Evolutionary conservation across 2,797 vertebrate species (phyloP), one percentile per base, ranked within the genome.

Genomic region (Mionectes olivaceus): DNA sequence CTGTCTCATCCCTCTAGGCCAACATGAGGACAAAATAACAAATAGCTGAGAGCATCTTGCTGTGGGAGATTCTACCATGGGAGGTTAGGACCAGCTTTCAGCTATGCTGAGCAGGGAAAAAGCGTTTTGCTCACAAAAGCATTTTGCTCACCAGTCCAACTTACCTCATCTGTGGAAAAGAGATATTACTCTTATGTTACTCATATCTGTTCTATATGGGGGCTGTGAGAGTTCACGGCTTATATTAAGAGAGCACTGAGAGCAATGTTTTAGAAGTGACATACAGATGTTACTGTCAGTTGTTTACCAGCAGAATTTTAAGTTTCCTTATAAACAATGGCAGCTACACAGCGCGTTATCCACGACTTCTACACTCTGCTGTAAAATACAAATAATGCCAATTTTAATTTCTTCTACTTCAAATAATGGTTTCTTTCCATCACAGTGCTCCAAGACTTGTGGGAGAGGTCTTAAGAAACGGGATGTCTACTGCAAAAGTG

Each of bases 391-490:
- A 80, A 74, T 35, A 33, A 82, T 37, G 41, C 23, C 49, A 80
- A 1, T 77, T 80, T 95, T 74, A 32, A 60, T 76, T 95, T 79
- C 50, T 55, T 79, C 33, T 8, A 7, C 37, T 67, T 89, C 39
- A 75, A 43, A 50, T 50, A 53, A 71, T 1, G 73, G 19, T 96
- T 57, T 89, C 60, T 91, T 87, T 70, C 70, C 87, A 46, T 89
- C 81, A 64, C 94, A 99, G 99, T 99, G 99, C 97, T 99, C 99
- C 76, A 99, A 99, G 97, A 98, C 98, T 10, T 99, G 99, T 64
- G 99, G 99, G 47, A 98, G 99, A 61, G 99, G 99, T 5, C 74
- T 99, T 92, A 98, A 97, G 98, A 99, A 98, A 92, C 98, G 99
- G 5, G 98, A 98, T 17, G 97, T 99, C 94, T 98, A 98, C 91